These are phyloP conservation scores for Desmophyllum pertusum DNA, from an alignment of 92 coral and sea anemone genomes.

Conservation along the genomic window DNA sequence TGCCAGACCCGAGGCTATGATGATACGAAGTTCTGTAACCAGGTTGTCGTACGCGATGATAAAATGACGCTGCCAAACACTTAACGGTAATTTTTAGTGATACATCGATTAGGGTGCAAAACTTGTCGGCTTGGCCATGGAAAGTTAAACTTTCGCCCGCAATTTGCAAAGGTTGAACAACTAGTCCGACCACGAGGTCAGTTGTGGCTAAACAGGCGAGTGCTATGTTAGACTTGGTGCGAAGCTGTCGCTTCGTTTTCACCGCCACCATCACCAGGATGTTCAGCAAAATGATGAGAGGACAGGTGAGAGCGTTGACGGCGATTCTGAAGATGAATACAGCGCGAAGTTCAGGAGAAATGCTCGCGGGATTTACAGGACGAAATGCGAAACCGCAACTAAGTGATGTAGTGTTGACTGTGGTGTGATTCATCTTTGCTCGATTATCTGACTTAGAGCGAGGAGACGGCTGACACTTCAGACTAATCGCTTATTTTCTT, in stretches of 20 bases:
- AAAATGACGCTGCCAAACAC: not conserved
- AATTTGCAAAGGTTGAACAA: not conserved
- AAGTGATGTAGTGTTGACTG: not conserved
- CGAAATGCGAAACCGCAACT: not conserved
- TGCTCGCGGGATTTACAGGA: not conserved
- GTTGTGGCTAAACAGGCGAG: slow-evolving; percentile 1
- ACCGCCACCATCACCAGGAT: slow-evolving; percentile 2
- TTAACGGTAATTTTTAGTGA: not conserved
- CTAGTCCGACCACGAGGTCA: not conserved
- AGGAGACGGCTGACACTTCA: too few relatives aligned
- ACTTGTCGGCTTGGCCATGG: not conserved
- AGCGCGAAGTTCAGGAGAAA: not conserved
- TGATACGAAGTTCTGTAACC: not conserved
- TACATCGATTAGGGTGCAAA: not conserved
- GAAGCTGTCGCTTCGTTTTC: not conserved
- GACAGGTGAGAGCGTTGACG: not conserved
- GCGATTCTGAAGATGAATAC: not conserved
- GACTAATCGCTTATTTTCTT: too few relatives aligned
- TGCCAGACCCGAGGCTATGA: not conserved
- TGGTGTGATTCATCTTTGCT: not conserved
- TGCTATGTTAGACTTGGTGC: not conserved
- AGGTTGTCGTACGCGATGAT: not conserved
- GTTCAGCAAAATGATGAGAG: not conserved
- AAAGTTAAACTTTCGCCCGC: not conserved
- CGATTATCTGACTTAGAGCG: not conserved